phyloP scores from a whole-genome alignment of 2,113 vertebrate species.

The Plecturocebus donacophilus region DNA sequence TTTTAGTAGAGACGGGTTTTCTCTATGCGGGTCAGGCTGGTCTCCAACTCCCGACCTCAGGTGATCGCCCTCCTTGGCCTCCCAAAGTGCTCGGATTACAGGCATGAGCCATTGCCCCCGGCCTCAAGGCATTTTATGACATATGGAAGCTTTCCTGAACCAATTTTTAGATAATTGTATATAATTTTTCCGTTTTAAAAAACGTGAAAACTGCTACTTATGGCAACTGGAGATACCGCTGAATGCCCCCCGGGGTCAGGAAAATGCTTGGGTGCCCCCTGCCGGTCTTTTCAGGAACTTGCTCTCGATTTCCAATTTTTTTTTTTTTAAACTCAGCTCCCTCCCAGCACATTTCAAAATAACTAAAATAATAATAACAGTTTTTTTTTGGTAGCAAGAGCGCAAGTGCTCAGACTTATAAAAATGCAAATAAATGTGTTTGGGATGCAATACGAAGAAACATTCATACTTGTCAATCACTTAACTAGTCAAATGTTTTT shows the following conservation, averaged over 20 bases:
- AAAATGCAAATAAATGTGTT: background rate
- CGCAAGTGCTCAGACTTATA: background rate
- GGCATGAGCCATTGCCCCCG: too few species aligned
- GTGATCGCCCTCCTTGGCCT: too few species aligned
- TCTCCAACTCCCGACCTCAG: too few species aligned
- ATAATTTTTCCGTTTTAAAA: constrained; percentile 9
- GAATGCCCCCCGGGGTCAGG: background rate
- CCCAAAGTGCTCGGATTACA: too few species aligned
- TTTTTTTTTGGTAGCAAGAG: background rate
- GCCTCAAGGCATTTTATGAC: background rate
- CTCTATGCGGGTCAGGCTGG: too few species aligned
- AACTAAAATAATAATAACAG: background rate
- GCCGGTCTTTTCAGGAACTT: background rate
- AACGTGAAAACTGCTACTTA: background rate
- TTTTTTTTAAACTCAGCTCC: background rate
- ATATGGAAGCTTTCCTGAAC: background rate
- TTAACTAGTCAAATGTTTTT: background rate
- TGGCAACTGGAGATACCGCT: background rate
- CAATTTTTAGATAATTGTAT: background rate
- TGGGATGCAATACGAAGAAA: background rate
- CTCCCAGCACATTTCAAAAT: background rate
- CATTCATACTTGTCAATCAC: background rate
- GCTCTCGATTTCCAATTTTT: background rate
- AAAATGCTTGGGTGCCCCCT: constrained; percentile 28
- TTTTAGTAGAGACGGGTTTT: too few species aligned